Evolutionary conservation across 2,797 vertebrate species (phyloP), one percentile per base, ranked within the genome.

Genomic region (Lutjanus argentimaculatus): DNA sequence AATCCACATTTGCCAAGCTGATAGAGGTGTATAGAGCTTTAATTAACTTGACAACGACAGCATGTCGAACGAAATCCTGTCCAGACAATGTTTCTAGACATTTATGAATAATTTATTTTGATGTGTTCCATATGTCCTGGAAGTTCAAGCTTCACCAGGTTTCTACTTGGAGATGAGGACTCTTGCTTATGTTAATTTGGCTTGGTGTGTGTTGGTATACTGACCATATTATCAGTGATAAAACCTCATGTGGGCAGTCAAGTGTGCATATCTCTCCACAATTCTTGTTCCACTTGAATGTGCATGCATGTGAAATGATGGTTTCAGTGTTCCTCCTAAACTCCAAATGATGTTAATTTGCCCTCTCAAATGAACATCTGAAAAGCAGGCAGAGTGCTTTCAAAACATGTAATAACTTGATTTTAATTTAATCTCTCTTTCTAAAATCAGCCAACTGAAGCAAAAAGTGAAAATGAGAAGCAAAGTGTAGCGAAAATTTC

Each of bases 1-100:
- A 74, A 72, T 74, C 64, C 58, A 62, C 67, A 77, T 78, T 59
- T 69, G n/a, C 53, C 6, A 13, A 48, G 49, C 74, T 7, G 70
- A 43, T 42, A 43, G 48, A 49, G n/a, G 46, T 45, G 21, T 9
- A 58, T 6, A 12, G 36, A 64, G 16, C 30, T 67, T 84, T 69
- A 75, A 80, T 46, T 52, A 78, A 67, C 11, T 30, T 25, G 1
- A 40, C 9, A 64, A 19, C 9, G 21, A 49, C 30, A 13, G 42
- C 49, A 12, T 30, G 68, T 79, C 7, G 0, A 53, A 59, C 42
- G 30, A 8, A 46, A 66, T 52, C 66, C 52, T 68, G 9, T 46
- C 7, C 56, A n/a, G 17, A 8, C 19, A 25, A 53, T 25, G 13
- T 17, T 62, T 17, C 51, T 7, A 22, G 40, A 51, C 5, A 19